Conservation (phyloP, 2,888 invertebrate species). For the Drosophila nr. fundita region DNA sequence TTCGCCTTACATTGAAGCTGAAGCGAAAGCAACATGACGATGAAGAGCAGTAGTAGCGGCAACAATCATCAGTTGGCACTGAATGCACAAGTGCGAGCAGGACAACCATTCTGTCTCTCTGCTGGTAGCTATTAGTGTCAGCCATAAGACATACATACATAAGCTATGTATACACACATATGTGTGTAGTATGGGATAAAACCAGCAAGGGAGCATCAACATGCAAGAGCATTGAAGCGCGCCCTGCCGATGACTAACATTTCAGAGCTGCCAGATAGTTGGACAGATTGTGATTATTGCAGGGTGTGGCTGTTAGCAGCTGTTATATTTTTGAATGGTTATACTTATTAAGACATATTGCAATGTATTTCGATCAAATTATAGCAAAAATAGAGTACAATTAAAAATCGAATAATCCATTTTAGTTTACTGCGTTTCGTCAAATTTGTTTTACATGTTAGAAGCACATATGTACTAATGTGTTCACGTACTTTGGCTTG, state of each 20-base stretch:
- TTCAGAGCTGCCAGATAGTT: constrained; percentile 55
- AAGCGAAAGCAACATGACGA: constrained; percentile 55
- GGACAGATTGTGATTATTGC: constrained; percentile 21
- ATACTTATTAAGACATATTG: not conserved
- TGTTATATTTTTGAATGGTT: constrained; percentile 27
- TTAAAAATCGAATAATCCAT: not conserved
- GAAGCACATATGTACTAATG: not conserved
- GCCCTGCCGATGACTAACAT: constrained; percentile 58
- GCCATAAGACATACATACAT: constrained; percentile 42
- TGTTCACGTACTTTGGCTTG: not conserved
- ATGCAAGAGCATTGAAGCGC: constrained; percentile 55
- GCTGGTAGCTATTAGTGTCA: constrained; percentile 57
- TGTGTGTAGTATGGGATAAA: constrained; percentile 54
- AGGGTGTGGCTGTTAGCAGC: constrained; percentile 51
- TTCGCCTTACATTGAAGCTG: constrained; percentile 48
- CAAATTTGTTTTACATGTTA: not conserved
- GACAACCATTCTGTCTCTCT: constrained; percentile 24
- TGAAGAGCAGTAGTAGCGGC: constrained; percentile 36
- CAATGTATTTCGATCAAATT: not conserved
- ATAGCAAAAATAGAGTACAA: not conserved
- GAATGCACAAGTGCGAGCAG: constrained; percentile 35
- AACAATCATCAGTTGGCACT: constrained; percentile 26
- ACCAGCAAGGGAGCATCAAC: constrained; percentile 52
- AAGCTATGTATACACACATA: constrained; percentile 6
- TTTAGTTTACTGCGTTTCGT: not conserved